Evolutionary conservation across 2,888 invertebrate genomes (phyloP), one percentile per base, ranked within the genome.

Genomic region (Zeuzera pyrina): DNA sequence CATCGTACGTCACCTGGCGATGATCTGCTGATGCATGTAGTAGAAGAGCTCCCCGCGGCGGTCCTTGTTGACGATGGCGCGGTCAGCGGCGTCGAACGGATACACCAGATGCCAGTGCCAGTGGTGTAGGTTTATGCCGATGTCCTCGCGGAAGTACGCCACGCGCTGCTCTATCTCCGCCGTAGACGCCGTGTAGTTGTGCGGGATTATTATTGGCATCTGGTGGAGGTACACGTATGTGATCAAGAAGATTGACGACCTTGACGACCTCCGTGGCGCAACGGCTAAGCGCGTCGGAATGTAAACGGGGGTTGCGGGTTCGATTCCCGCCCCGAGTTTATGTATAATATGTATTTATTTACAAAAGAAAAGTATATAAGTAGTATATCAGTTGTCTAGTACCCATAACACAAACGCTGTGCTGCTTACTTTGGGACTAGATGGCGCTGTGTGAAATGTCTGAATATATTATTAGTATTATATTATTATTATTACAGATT

Each of bases 101-200:
- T 94, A 94, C 2, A 94, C 93, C 45, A 94, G 84, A 67, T 95
- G 94, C 94, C 94, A 94, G 60, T 94, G 94, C 94, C 94, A 95
- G 62, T 95, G 94, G 64, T 94, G 94, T 30, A 93, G 88, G 72
- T 94, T 94, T 47, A 94, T 85, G 42, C 93, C 93, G 38, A 93
- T 81, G 65, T 94, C 94, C 62, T 94, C 94, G 23, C 94, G 87
- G 86, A 92, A 94, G 70, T 94, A 95, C 15, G 92, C 91, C 38
- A 93, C 66, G 3, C 90, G 87, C 63, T 94, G 93, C 52, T 95
- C 94, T 1, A 88, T 88, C 50, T 94, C 93, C 2, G 84, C 52
- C 41, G 89, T 86, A 0, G 89, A 87, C 0, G 93, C 94, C 0
- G 94, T 92, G 62, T 89, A 93, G 71, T 92, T 90, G 13, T 71